These are phyloP conservation scores for Xyrichtys novacula DNA, from an alignment of 2,797 vertebrate species.

Conservation along the genomic window DNA sequence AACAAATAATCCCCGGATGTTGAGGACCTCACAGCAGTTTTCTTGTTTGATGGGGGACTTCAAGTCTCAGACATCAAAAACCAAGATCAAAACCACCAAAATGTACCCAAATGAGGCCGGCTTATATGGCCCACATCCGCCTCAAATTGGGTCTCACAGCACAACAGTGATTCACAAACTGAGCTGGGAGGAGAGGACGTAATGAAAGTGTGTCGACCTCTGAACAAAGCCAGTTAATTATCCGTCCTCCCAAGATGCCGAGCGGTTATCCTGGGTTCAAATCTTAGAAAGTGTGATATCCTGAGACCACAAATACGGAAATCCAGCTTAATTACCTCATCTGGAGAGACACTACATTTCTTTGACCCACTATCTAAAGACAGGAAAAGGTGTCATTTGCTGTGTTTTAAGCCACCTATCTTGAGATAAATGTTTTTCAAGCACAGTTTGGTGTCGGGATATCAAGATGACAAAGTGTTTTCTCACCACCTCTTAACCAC, in stretches of 20 bases:
- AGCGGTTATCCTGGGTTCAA: slow-evolving; percentile 29
- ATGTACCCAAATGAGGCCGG: no score
- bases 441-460: slow-evolving; percentile 21
- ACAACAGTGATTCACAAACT: background rate
- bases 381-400: background rate
- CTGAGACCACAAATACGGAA: slow-evolving; percentile 24
- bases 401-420: background rate
- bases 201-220: slow-evolving; percentile 16
- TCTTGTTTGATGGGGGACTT: background rate
- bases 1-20: background rate
- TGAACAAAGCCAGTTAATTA: slow-evolving; percentile 35
- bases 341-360: slow-evolving; percentile 9
- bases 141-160: background rate
- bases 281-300: slow-evolving; percentile 48
- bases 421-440: background rate
- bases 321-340: slow-evolving; percentile 26
- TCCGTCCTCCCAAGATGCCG: slow-evolving; percentile 23
- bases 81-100: background rate
- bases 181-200: background rate
- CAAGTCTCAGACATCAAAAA: background rate
- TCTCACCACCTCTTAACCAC: slow-evolving; percentile 12
- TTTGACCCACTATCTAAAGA: background rate
- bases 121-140: background rate
- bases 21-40: background rate
- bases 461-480: slow-evolving; percentile 21